phyloP scores from a whole-genome alignment of 2,113 vertebrate genomes.

The Caracal caracal region DNA sequence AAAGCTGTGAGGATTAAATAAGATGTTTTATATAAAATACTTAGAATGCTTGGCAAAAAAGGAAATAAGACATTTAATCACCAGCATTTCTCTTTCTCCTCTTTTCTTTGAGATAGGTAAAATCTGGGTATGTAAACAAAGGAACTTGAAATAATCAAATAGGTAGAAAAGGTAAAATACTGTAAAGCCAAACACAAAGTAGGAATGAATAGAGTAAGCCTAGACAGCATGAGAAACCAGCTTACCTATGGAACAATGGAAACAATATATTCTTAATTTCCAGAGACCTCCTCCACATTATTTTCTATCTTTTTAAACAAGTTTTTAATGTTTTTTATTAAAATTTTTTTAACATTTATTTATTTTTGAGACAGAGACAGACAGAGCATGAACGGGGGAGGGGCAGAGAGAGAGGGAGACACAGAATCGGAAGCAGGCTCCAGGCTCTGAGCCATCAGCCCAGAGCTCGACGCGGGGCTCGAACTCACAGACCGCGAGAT shows the following conservation, averaged over 20 bases:
- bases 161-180: neutral
- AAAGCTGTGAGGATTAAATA: neutral
- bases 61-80: neutral
- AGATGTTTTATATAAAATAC: neutral
- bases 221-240: neutral
- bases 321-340: too few relatives aligned
- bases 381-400: too few relatives aligned
- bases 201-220: neutral
- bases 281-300: neutral
- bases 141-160: neutral
- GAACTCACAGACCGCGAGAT: too few relatives aligned
- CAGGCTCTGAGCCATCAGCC: too few relatives aligned
- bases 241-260: neutral
- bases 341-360: too few relatives aligned
- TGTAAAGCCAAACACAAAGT: neutral
- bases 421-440: too few relatives aligned
- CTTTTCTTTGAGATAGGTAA: neutral
- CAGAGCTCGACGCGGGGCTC: too few relatives aligned
- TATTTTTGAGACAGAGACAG: too few relatives aligned
- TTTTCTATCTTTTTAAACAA: too few relatives aligned
- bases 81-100: neutral
- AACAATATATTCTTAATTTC: neutral
- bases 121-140: neutral
- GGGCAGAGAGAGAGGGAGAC: too few relatives aligned
- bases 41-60: neutral